These are phyloP conservation scores for Oncorhynchus masou DNA, from an alignment of 2,113 vertebrate species.

Conservation along the genomic window DNA sequence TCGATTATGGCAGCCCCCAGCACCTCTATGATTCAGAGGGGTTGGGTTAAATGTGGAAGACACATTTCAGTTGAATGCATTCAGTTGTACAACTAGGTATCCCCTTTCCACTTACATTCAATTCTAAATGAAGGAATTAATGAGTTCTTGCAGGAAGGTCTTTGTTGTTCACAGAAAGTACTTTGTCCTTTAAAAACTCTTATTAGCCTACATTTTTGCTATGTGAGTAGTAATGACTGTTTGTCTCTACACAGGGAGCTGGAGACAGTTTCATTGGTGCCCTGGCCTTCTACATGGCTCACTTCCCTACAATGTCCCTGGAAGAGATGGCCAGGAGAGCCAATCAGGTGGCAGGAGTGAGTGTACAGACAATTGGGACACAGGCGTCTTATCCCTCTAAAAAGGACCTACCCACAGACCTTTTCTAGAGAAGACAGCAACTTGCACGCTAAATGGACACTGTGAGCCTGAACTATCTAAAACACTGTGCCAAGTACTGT, in stretches of 20 bases:
- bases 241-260: slow-evolving; percentile 82
- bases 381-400: slow-evolving; percentile 84
- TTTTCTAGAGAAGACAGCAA: slow-evolving; percentile 69
- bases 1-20: no score
- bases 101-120: no score
- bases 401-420: slow-evolving; percentile 79
- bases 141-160: no score
- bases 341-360: slow-evolving; percentile 83
- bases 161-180: no score
- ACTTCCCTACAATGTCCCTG: slow-evolving; percentile 79
- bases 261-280: slow-evolving; percentile 97
- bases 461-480: neutral
- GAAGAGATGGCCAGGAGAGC: slow-evolving; percentile 88
- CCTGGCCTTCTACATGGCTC: slow-evolving; percentile 89
- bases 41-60: no score
- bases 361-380: slow-evolving; percentile 83
- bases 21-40: no score
- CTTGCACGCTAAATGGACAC: neutral
- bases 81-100: no score
- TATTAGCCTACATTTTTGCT: neutral
- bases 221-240: neutral
- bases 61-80: no score
- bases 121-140: no score
- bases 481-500: neutral
- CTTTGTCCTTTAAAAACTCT: no score